These are phyloP conservation scores for Dryas iulia DNA, from an alignment of 1,140 invertebrate genomes.

Conservation along the genomic window DNA sequence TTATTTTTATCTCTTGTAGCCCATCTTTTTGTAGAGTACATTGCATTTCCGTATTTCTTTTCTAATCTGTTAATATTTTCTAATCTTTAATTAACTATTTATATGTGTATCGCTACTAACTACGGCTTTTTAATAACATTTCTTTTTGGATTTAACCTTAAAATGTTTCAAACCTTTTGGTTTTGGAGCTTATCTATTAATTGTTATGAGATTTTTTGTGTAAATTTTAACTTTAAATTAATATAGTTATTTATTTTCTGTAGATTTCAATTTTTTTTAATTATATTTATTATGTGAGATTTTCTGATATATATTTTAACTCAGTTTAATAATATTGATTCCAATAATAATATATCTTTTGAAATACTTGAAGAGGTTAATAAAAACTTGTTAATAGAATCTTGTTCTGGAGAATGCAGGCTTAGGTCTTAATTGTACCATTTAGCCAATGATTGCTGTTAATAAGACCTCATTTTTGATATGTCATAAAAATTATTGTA, in stretches of 20 bases:
- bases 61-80: conserved; percentile 31
- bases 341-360: background rate
- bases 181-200: background rate
- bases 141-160: background rate
- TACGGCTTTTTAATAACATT: background rate
- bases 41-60: conserved; percentile 59
- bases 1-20: conserved; percentile 19
- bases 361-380: background rate
- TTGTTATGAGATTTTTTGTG: too few relatives aligned
- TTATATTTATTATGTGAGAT: too few relatives aligned
- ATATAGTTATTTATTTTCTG: background rate
- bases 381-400: background rate
- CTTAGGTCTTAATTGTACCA: background rate
- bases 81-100: conserved; percentile 3
- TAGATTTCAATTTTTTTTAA: too few relatives aligned
- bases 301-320: too few relatives aligned
- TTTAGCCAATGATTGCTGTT: background rate
- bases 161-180: background rate
- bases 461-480: background rate
- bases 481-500: background rate
- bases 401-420: background rate
- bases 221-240: too few relatives aligned
- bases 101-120: background rate
- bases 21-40: conserved; percentile 45
- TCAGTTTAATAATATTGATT: too few relatives aligned